These are phyloP conservation scores for Brachionichthys hirsutus DNA, from an alignment of 2,113 vertebrate species.

Conservation along the genomic window DNA sequence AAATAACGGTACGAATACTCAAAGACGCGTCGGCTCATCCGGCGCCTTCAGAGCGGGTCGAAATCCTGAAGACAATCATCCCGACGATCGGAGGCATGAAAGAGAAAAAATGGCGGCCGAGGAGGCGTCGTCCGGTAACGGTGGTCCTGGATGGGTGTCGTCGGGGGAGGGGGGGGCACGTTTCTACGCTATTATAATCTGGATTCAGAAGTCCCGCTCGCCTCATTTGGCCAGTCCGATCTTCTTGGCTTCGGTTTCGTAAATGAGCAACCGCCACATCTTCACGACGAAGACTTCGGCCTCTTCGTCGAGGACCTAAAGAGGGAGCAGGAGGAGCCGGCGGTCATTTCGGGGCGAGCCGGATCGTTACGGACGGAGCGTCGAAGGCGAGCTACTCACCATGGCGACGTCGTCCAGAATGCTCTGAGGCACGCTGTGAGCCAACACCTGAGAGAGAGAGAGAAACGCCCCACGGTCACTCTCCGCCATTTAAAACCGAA, in stretches of 20 bases:
- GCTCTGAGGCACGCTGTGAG: slow-evolving; percentile 94
- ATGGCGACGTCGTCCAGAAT: slow-evolving; percentile 99
- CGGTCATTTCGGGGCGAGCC: too few species aligned
- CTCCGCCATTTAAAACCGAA: neutral
- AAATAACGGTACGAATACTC: slow-evolving; percentile 34
- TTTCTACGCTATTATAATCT: slow-evolving; percentile 53
- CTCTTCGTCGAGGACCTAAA: slow-evolving; percentile 97
- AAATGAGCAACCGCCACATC: slow-evolving; percentile 99
- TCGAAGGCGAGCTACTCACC: slow-evolving; percentile 79
- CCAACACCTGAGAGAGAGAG: slow-evolving; percentile 93
- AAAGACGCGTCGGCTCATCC: neutral
- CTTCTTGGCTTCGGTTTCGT: slow-evolving; percentile 99
- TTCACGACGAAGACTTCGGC: slow-evolving; percentile 99
- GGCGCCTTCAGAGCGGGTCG: neutral
- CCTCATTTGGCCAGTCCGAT: slow-evolving; percentile 96
- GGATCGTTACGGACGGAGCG: too few species aligned
- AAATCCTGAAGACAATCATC: too few species aligned
- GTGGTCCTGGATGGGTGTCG: too few species aligned
- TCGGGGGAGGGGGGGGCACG: slow-evolving; percentile 25
- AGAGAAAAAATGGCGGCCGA: too few species aligned
- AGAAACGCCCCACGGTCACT: neutral
- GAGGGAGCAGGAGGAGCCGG: neutral
- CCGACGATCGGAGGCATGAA: too few species aligned
- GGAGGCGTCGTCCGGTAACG: too few species aligned
- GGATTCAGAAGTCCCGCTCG: slow-evolving; percentile 24